Evolutionary conservation across 2,888 invertebrate species (phyloP).

Genomic region (Trachelus stipa): DNA sequence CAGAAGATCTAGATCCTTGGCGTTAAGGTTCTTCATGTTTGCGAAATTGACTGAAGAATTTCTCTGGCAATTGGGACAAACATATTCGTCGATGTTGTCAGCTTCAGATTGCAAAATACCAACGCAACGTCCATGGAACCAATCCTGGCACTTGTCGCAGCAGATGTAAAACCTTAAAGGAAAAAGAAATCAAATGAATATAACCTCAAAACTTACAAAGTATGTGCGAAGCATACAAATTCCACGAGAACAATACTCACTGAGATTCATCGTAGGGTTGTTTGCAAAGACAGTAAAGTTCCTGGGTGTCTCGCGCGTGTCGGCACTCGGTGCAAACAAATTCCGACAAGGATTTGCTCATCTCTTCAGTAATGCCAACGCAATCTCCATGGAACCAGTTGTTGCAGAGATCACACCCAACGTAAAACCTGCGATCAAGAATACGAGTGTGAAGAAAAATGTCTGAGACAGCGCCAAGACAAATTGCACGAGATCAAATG

Average conservation of each 20-base stretch:
- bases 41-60: conserved; percentile 90
- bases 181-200: conserved; percentile 25
- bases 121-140: conserved; percentile 99
- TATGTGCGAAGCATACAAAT: background rate
- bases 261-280: conserved; percentile 98
- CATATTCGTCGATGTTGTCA: conserved; percentile 94
- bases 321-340: conserved; percentile 90
- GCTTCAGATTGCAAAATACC: conserved; percentile 94
- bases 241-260: conserved; percentile 70
- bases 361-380: conserved; percentile 92
- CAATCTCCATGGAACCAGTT: conserved; percentile 99
- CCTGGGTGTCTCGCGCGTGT: conserved; percentile 88
- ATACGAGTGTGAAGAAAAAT: background rate
- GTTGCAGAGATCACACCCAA: conserved; percentile 96
- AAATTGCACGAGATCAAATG: background rate
- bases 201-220: conserved; percentile 3
- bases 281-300: conserved; percentile 94
- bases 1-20: conserved; percentile 85
- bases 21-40: conserved; percentile 86
- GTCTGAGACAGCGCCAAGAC: background rate
- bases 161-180: conserved; percentile 93
- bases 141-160: conserved; percentile 98
- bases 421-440: conserved; percentile 81
- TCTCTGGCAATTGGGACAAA: conserved; percentile 95
- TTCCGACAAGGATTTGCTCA: conserved; percentile 89